Conservation (phyloP, 2,888 invertebrate species). For the Pseudoips prasinana region DNA sequence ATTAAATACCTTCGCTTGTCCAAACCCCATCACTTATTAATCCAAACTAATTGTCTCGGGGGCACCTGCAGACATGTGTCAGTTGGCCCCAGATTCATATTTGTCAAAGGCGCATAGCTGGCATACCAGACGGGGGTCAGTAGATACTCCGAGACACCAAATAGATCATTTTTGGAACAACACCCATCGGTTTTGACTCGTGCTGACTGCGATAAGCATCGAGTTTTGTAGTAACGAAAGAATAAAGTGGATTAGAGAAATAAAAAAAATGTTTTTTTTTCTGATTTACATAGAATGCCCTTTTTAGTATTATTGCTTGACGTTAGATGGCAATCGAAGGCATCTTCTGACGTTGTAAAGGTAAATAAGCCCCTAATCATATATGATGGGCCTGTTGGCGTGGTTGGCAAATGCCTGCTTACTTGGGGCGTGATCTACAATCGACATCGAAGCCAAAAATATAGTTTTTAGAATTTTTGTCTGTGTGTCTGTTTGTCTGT, state of each 20-base stretch:
- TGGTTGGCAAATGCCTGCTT: no score
- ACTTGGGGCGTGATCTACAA: no score
- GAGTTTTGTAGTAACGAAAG: slow-evolving; percentile 15
- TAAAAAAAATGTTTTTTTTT: no score
- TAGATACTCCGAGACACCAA: slow-evolving; percentile 4
- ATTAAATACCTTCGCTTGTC: slow-evolving; percentile 6
- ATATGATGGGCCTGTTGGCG: no score
- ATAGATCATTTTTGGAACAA: slow-evolving; percentile 45
- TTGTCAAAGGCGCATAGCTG: slow-evolving; percentile 55
- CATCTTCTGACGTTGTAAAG: no score
- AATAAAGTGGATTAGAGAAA: slow-evolving; percentile 22
- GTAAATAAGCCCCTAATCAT: no score
- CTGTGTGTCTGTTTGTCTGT: no score
- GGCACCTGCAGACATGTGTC: slow-evolving; percentile 52
- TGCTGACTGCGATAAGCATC: slow-evolving; percentile 33
- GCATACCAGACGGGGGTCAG: slow-evolving; percentile 29
- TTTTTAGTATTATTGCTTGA: no score
- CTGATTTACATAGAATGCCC: no score
- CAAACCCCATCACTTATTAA: slow-evolving; percentile 32
- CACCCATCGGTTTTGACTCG: slow-evolving; percentile 39
- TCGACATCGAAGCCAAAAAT: no score
- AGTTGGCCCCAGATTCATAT: slow-evolving; percentile 46
- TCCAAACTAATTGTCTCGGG: slow-evolving; percentile 56
- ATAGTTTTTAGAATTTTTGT: no score
- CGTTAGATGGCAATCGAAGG: no score